A percentile compares a stretch with the other conserved stretches of the same genome.
Conservation (phyloP, 2,888 invertebrate species). For the Embidobia sp. region DNA sequence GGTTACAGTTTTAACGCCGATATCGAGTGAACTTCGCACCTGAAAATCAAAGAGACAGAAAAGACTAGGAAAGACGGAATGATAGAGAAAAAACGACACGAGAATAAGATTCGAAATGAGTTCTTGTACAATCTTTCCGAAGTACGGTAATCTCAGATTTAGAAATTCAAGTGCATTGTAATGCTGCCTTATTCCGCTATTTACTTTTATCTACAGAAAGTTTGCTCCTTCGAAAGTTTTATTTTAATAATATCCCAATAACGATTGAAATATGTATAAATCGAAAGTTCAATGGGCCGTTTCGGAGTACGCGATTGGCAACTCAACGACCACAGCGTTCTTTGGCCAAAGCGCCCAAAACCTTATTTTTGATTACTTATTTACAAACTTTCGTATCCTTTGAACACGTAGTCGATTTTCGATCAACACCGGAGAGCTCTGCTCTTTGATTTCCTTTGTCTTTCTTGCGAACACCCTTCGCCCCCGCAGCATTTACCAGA, state of each 20-base stretch:
- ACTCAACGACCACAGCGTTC: background rate
- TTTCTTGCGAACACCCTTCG: constrained; percentile 68
- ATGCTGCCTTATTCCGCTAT: constrained; percentile 36
- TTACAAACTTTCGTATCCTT: constrained; percentile 26
- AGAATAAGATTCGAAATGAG: constrained; percentile 48
- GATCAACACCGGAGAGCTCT: constrained; percentile 48
- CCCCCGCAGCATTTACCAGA: constrained; percentile 60
- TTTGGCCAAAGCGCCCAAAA: constrained; percentile 5
- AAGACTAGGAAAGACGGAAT: constrained; percentile 17
- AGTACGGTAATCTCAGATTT: constrained; percentile 55
- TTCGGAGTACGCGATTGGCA: background rate
- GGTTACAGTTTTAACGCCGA: constrained; percentile 72
- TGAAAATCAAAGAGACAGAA: constrained; percentile 63
- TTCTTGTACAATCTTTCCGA: constrained; percentile 32
- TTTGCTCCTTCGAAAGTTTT: constrained; percentile 23
- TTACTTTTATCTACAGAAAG: constrained; percentile 43
- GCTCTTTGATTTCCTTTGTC: constrained; percentile 72
- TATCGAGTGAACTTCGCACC: constrained; percentile 62
- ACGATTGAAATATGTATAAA: constrained; percentile 24
- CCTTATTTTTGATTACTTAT: constrained; percentile 31
- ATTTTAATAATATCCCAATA: constrained; percentile 46
- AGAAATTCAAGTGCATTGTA: constrained; percentile 45
- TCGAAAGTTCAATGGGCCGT: background rate
- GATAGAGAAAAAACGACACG: constrained; percentile 23
- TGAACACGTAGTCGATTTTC: constrained; percentile 37